Evolutionary conservation across 2,797 vertebrate species (phyloP), one percentile per base, ranked within the genome.

Genomic region (Psittacula derbiana): DNA sequence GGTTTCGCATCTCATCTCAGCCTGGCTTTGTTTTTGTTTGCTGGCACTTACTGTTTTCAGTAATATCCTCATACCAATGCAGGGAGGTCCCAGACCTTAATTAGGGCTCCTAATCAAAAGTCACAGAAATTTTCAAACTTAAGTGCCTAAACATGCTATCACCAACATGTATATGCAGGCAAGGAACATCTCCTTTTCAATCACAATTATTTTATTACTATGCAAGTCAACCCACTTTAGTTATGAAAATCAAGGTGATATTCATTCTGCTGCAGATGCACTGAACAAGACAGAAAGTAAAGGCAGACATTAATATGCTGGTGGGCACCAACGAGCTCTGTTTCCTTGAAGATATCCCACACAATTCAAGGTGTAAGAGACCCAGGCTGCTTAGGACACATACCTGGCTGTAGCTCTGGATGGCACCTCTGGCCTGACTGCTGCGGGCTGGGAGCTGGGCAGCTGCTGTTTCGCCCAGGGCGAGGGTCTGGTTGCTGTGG

Each of bases 381-480:
- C 17, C 21, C 6, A 1, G 0, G 25, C 1, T 70, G 33, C 71
- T 74, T 44, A 70, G 72, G 52, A 61, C 74, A 96, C 99, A 8
- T 99, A 99, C 99, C 99, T 99, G 99, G 98, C 98, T 99, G 98
- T 99, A 99, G 98, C 98, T 99, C 98, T 99, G 99, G 93, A 99
- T 98, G 15, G 98, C 98, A 97, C 99, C 98, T 98, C 99, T 98
- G 90, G 98, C 98, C 98, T 99, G 99, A 80, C 98, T 95, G 94
- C 98, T 98, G 97, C 99, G 99, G 79, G 98, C 93, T 0, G 98
- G 97, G 97, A 98, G 98, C 97, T 98, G 98, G 87, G 99, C 97
- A 8, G 99, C 97, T 15, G 98, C 98, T 71, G 98, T 98, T 98
- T 99, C 99, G 2, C 99, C 99, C 97, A 98, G 98, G 98, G 99